These are phyloP conservation scores for Elegia similella DNA, from an alignment of 2,888 invertebrate genomes.

Conservation along the genomic window DNA sequence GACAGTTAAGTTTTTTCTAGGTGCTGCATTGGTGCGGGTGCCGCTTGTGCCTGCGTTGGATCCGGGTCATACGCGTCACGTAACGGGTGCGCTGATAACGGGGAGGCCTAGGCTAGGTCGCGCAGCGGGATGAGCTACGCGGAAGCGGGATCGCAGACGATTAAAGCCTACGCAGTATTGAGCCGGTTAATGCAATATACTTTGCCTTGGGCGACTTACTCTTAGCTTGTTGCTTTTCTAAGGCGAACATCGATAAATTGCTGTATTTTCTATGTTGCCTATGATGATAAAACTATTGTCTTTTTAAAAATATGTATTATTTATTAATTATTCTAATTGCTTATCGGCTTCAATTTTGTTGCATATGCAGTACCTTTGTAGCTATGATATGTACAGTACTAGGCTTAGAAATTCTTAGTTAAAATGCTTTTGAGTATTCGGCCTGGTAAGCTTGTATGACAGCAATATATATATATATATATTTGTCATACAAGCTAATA, in stretches of 20 bases:
- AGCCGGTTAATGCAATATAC: constrained; percentile 15
- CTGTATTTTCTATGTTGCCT: neutral
- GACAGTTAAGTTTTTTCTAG: constrained; percentile 36
- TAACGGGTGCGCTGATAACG: constrained; percentile 76
- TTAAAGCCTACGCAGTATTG: constrained; percentile 42
- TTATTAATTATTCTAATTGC: too few relatives aligned
- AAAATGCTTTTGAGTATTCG: too few relatives aligned
- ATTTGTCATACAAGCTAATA: too few relatives aligned
- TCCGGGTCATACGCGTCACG: constrained; percentile 78
- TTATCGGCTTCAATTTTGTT: too few relatives aligned
- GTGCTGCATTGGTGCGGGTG: constrained; percentile 21
- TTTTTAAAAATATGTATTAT: too few relatives aligned
- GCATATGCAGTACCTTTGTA: too few relatives aligned
- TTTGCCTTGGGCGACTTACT: neutral
- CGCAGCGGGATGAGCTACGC: constrained; percentile 78
- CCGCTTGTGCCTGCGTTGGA: constrained; percentile 36
- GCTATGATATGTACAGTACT: too few relatives aligned
- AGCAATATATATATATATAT: too few relatives aligned
- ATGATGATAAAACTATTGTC: too few relatives aligned
- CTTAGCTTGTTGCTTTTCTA: neutral
- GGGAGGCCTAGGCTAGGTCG: constrained; percentile 71
- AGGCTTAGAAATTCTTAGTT: too few relatives aligned
- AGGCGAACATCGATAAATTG: neutral
- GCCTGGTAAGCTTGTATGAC: too few relatives aligned
- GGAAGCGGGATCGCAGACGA: constrained; percentile 70